Percentiles rank a stretch among this genome's conserved stretches.
Evolutionary conservation across 2,113 vertebrate species (phyloP).

Genomic region (Athene noctua): DNA sequence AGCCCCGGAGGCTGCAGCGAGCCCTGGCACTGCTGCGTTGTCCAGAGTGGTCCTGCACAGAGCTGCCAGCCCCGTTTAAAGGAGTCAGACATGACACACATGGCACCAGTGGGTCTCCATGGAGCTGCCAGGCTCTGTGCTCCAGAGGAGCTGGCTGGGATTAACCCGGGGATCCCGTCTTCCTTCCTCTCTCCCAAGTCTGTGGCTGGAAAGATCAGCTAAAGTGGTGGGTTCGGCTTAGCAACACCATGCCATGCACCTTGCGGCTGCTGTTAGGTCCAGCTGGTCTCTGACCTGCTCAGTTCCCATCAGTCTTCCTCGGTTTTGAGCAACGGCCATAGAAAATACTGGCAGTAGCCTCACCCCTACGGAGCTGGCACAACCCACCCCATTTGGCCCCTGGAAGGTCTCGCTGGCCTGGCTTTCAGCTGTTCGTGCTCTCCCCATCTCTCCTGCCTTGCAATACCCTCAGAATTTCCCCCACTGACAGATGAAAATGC

Average conservation of each 20-base stretch:
- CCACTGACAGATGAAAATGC: not conserved
- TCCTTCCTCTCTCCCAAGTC: not conserved
- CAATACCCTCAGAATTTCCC: not conserved
- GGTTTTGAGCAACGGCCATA: not conserved
- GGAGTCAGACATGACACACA: not conserved
- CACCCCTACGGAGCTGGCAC: not conserved
- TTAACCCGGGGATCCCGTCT: fast-evolving
- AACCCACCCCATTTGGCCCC: not conserved
- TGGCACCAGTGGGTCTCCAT: fast-evolving
- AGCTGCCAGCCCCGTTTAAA: not conserved
- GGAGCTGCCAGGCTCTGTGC: not conserved
- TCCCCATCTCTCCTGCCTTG: not conserved
- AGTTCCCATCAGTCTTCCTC: not conserved
- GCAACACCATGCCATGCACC: fast-evolving
- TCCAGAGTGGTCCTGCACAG: not conserved
- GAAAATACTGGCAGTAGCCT: not conserved
- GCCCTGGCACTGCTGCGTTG: fast-evolving
- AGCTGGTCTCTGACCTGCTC: not conserved
- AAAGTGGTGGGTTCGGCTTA: not conserved
- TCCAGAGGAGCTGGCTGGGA: not conserved
- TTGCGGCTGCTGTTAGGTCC: not conserved
- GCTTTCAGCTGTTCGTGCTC: not conserved
- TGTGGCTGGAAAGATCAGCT: not conserved
- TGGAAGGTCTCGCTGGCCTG: not conserved
- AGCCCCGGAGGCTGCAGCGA: fast-evolving